These are phyloP conservation scores for Eulemur rubriventer DNA, from an alignment of 2,797 vertebrate genomes.

Conservation along the genomic window DNA sequence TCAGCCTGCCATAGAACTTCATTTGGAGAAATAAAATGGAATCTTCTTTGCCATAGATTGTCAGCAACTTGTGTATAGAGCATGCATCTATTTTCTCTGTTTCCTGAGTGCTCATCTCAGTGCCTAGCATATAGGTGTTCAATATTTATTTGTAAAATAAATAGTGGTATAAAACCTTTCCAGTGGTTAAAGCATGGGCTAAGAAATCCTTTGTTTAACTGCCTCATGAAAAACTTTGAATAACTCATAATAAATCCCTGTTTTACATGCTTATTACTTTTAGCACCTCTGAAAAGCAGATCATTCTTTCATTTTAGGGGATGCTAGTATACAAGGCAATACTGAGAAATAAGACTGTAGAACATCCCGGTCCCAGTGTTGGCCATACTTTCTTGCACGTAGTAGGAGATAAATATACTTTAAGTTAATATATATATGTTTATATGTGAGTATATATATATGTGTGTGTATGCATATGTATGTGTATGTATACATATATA, in stretches of 20 bases:
- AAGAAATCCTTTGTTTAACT: background rate
- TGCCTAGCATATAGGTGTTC: background rate
- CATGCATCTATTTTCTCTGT: background rate
- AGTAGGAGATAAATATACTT: background rate
- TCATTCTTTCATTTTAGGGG: background rate
- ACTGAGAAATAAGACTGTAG: background rate
- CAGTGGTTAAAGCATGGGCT: background rate
- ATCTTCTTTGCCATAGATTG: background rate
- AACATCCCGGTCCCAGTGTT: background rate
- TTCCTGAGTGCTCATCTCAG: background rate
- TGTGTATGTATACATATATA: background rate
- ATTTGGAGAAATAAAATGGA: background rate
- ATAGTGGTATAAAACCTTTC: background rate
- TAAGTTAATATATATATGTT: background rate
- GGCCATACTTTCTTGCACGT: background rate
- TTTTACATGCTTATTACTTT: background rate
- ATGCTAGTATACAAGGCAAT: background rate
- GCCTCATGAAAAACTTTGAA: background rate
- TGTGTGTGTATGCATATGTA: background rate
- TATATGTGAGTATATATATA: background rate
- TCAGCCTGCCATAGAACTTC: background rate
- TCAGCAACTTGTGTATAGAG: background rate
- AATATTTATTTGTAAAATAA: background rate
- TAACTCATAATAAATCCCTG: background rate
- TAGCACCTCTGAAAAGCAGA: background rate